These are phyloP conservation scores for Pachydiplax longipennis DNA, from an alignment of 2,888 invertebrate genomes.

Conservation along the genomic window DNA sequence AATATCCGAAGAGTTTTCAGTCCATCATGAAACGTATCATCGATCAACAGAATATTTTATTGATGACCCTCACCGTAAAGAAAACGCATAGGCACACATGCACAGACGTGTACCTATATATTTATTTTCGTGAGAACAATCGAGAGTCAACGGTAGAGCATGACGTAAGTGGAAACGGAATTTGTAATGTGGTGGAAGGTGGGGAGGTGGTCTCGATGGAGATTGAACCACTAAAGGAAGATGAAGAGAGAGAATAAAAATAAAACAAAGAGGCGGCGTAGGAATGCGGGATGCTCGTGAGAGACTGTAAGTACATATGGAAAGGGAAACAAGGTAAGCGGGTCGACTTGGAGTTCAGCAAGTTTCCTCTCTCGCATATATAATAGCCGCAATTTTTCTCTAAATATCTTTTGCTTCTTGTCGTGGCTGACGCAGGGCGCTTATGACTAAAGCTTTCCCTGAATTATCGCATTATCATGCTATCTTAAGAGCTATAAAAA, in stretches of 20 bases:
- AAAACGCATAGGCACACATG: not conserved
- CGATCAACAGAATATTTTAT: no score
- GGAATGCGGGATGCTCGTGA: not conserved
- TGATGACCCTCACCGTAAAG: not conserved
- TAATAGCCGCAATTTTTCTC: no score
- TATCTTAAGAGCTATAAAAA: no score
- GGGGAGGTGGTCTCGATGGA: not conserved
- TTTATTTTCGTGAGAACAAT: not conserved
- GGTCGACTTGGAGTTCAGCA: not conserved
- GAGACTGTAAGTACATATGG: not conserved
- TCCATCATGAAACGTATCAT: no score
- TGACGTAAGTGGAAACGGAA: not conserved
- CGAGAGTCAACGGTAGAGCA: not conserved
- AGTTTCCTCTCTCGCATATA: no score
- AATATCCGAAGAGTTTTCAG: no score
- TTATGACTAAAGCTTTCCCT: no score
- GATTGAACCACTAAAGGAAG: not conserved
- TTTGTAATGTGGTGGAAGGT: not conserved
- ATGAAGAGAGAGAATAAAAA: not conserved
- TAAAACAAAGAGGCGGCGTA: not conserved
- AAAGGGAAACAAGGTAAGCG: not conserved
- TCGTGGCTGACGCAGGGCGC: no score
- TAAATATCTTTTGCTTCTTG: no score
- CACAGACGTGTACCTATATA: not conserved
- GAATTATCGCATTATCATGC: no score